phyloP scores from a whole-genome alignment of 2,797 vertebrate genomes.

The Enteromius viviparus region DNA sequence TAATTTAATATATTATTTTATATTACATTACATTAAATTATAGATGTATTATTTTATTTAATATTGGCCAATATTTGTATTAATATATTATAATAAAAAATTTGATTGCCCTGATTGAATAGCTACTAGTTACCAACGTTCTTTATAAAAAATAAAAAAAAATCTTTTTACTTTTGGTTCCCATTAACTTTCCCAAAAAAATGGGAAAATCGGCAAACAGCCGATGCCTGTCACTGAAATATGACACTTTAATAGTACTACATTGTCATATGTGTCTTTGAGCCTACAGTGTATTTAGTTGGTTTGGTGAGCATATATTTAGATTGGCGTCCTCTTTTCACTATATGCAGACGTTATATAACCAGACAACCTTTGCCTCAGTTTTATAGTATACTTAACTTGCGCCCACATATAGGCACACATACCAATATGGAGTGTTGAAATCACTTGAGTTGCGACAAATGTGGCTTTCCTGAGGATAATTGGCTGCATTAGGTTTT shows the following conservation, averaged over 20 bases:
- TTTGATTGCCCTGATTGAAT: background rate
- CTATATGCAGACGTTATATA: constrained; percentile 26
- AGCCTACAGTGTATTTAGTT: background rate
- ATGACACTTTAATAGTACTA: background rate
- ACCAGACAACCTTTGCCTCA: background rate
- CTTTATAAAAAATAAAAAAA: too few species aligned
- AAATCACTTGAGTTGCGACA: constrained; percentile 23
- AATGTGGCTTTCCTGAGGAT: constrained; percentile 17
- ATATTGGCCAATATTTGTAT: background rate
- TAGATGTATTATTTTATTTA: background rate
- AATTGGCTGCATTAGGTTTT: constrained; percentile 40
- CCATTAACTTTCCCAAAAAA: too few species aligned
- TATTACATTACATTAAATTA: background rate
- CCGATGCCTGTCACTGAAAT: too few species aligned
- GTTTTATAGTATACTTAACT: constrained; percentile 34
- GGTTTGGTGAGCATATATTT: constrained; percentile 1
- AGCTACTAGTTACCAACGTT: too few species aligned
- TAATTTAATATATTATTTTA: too few species aligned
- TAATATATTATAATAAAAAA: background rate
- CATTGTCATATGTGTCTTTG: background rate
- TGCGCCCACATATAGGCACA: constrained; percentile 14
- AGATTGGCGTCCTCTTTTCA: background rate
- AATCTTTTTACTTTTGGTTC: too few species aligned
- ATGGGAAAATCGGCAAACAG: too few species aligned
- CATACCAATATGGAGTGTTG: constrained; percentile 6